These are phyloP conservation scores for Rhynchotus rufescens DNA, from an alignment of 2,797 vertebrate species.

Conservation along the genomic window DNA sequence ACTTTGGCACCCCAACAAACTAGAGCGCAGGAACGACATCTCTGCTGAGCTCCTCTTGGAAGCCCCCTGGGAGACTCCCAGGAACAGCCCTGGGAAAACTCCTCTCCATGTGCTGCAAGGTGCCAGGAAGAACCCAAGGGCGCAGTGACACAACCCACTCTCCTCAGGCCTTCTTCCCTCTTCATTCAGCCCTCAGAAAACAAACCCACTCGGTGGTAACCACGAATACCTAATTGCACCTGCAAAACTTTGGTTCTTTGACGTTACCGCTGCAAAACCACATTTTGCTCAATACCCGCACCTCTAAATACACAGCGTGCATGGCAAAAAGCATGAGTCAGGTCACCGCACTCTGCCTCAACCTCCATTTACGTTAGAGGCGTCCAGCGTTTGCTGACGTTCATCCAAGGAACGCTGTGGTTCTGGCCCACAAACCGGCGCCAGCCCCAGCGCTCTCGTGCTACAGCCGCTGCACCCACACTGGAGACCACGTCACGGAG, in stretches of 20 bases:
- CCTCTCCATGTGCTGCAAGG: background rate
- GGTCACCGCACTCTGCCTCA: no score
- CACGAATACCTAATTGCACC: background rate
- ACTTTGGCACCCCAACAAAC: no score
- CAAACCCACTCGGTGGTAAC: background rate
- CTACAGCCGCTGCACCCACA: background rate
- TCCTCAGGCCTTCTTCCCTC: background rate
- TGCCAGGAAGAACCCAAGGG: background rate
- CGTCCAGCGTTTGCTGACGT: no score
- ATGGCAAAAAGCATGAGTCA: background rate
- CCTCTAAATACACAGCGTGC: rapidly evolving
- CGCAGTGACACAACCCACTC: background rate
- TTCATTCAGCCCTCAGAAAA: background rate
- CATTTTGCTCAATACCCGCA: background rate
- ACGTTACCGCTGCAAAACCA: background rate
- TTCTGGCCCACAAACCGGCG: background rate
- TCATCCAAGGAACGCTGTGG: background rate
- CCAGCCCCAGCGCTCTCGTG: background rate
- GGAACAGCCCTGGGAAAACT: background rate
- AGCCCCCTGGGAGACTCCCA: background rate
- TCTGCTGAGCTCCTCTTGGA: background rate
- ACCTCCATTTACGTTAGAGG: no score
- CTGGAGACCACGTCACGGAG: background rate
- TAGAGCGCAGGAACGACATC: background rate
- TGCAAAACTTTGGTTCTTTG: background rate